phyloP scores from a whole-genome alignment of 2,888 invertebrate genomes.

The Drosophila histrio region DNA sequence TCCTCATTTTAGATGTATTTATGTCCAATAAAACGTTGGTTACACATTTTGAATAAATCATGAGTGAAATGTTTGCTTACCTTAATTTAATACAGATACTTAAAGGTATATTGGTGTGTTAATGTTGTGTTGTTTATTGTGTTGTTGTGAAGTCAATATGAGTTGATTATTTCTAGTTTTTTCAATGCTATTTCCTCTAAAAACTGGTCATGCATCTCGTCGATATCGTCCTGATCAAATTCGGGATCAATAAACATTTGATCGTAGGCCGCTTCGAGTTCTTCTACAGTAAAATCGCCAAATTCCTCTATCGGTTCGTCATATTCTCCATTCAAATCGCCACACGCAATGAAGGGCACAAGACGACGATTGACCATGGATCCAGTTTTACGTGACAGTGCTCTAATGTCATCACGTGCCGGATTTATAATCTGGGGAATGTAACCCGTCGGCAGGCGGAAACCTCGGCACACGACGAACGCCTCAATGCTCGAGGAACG shows the following conservation, averaged over 20 bases:
- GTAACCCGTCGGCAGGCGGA: conserved; percentile 93
- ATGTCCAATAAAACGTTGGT: conserved; percentile 44
- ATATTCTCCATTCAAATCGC: conserved; percentile 88
- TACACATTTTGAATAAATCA: background rate
- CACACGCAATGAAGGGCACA: conserved; percentile 97
- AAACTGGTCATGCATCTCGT: conserved; percentile 4
- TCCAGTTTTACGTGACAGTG: conserved; percentile 90
- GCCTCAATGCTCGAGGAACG: conserved; percentile 99
- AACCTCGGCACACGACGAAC: conserved; percentile 96
- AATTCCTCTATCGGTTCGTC: conserved; percentile 86
- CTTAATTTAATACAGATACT: background rate
- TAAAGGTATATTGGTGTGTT: background rate
- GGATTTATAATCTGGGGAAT: conserved; percentile 90
- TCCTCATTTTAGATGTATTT: conserved; percentile 24
- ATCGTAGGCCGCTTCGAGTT: conserved; percentile 41
- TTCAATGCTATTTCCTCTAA: conserved; percentile 15
- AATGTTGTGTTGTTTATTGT: background rate
- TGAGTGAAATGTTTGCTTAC: no score
- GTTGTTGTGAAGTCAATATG: background rate
- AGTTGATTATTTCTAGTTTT: background rate
- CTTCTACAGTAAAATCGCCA: background rate
- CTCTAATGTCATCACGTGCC: conserved; percentile 89
- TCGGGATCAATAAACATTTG: conserved; percentile 38
- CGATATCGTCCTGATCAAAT: conserved; percentile 32
- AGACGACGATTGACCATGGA: conserved; percentile 90